Conservation (phyloP, 2,888 invertebrate species). For the Tryphoninae sp. region DNA sequence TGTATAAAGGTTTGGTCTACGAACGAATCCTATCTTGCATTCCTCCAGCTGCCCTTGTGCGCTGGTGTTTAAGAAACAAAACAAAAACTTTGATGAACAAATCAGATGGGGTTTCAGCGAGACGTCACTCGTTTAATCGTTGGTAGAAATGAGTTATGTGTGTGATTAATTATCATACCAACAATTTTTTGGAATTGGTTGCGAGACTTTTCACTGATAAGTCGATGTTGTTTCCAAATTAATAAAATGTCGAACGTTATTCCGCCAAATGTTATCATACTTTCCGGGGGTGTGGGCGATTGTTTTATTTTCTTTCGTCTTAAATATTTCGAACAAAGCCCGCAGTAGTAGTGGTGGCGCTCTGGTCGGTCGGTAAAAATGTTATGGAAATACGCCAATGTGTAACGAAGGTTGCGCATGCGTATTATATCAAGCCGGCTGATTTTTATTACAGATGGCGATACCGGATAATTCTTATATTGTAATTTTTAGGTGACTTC, state of each 20-base stretch:
- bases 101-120: background rate
- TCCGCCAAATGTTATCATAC: background rate
- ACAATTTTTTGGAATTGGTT: too few species aligned
- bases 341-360: slow-evolving; percentile 1
- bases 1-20: background rate
- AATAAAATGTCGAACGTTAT: too few species aligned
- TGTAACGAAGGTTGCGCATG: slow-evolving; percentile 7
- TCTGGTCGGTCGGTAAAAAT: background rate
- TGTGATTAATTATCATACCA: background rate
- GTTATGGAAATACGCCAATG: slow-evolving; percentile 29
- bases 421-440: background rate
- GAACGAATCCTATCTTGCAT: slow-evolving; percentile 76
- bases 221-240: too few species aligned
- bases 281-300: background rate
- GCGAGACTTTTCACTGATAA: too few species aligned
- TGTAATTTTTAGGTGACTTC: background rate
- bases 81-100: background rate
- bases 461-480: background rate
- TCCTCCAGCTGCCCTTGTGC: slow-evolving; percentile 62
- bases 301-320: background rate
- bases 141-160: background rate
- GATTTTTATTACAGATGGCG: slow-evolving; percentile 3
- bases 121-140: background rate
- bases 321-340: background rate
- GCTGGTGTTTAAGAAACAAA: slow-evolving; percentile 31